Percentiles rank a stretch among this genome's conserved stretches.
Conservation (phyloP, 2,888 invertebrate genomes). For the Epinotia nisella region DNA sequence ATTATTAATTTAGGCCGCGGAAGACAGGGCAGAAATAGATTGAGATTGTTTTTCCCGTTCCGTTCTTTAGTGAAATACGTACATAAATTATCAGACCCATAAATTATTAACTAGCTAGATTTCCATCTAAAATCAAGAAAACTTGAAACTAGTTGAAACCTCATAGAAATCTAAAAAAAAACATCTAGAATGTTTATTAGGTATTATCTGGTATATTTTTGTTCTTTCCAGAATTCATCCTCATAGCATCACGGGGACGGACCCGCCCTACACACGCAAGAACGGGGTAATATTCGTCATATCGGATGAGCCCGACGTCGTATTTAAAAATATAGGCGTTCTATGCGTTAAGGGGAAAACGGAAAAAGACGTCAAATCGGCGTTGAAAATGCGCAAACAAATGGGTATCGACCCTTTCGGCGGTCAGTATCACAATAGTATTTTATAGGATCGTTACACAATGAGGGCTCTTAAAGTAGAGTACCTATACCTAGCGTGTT, state of each 20-base stretch:
- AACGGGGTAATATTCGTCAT: slow-evolving; percentile 93
- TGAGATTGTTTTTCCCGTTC: no score
- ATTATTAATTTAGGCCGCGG: background rate
- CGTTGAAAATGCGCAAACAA: slow-evolving; percentile 89
- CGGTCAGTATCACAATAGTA: slow-evolving; percentile 87
- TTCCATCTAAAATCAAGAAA: no score
- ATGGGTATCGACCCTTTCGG: slow-evolving; percentile 94
- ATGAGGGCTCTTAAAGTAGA: no score
- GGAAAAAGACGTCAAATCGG: slow-evolving; percentile 89
- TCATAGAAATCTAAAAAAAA: no score
- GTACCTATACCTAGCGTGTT: no score
- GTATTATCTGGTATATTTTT: slow-evolving; percentile 7
- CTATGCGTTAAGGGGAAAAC: slow-evolving; percentile 94
- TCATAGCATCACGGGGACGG: slow-evolving; percentile 91
- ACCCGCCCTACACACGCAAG: slow-evolving; percentile 89
- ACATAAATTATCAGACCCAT: no score
- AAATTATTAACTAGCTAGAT: no score
- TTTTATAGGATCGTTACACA: no score
- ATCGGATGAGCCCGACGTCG: slow-evolving; percentile 87
- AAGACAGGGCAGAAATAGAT: no score
- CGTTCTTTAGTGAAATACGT: no score
- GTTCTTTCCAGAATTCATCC: slow-evolving; percentile 87
- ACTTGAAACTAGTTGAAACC: no score
- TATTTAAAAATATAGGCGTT: slow-evolving; percentile 94
- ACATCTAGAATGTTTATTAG: background rate